phyloP scores from a whole-genome alignment of 2,113 vertebrate genomes.

The Pelecanoides urinatrix region DNA sequence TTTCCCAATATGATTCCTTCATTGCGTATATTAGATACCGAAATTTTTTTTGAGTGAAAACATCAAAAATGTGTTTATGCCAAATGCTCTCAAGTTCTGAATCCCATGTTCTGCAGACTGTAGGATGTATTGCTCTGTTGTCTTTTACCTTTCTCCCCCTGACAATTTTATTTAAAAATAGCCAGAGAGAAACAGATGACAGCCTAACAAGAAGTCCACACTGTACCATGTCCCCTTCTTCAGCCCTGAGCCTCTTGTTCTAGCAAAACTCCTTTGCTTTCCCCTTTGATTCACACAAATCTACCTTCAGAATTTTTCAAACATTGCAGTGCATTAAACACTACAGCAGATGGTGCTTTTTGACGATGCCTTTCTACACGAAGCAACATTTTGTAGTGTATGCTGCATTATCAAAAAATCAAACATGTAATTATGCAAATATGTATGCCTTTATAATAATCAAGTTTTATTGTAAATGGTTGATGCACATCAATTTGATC shows the following conservation, averaged over 20 bases:
- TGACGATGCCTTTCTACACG: slow-evolving; percentile 76
- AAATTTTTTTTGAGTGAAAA: background rate
- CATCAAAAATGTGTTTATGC: slow-evolving; percentile 10
- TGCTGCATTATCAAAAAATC: slow-evolving; percentile 84
- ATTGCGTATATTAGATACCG: background rate
- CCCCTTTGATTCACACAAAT: slow-evolving; percentile 63
- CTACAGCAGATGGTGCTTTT: slow-evolving; percentile 86
- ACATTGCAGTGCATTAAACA: slow-evolving; percentile 76
- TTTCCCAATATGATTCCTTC: background rate
- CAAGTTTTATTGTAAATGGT: slow-evolving; percentile 89
- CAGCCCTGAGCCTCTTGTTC: slow-evolving; percentile 45
- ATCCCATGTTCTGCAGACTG: background rate
- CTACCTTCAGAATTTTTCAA: slow-evolving; percentile 69
- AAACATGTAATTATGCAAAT: slow-evolving; percentile 90
- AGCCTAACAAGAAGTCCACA: background rate
- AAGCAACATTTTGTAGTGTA: slow-evolving; percentile 78
- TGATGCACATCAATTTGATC: slow-evolving; percentile 87
- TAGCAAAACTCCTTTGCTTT: slow-evolving; percentile 56
- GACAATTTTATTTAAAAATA: slow-evolving; percentile 35
- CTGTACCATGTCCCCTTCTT: background rate
- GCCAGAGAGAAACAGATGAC: background rate
- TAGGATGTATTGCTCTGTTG: slow-evolving; percentile 4
- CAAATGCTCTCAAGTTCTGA: background rate
- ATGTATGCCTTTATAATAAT: slow-evolving; percentile 88
- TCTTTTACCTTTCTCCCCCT: background rate